Conservation (phyloP, 2,888 invertebrate species). For the Blera fallax region DNA sequence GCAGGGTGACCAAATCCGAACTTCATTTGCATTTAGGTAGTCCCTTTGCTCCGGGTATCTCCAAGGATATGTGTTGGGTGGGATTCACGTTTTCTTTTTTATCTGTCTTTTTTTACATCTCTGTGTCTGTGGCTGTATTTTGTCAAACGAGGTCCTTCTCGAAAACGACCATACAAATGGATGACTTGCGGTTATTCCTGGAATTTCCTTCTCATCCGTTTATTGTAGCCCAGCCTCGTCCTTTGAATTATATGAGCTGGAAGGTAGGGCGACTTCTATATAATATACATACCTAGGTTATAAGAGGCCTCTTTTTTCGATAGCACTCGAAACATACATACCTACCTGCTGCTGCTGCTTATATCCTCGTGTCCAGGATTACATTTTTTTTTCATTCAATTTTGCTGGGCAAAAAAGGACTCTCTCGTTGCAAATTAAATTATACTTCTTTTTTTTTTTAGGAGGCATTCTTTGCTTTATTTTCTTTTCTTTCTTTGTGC, state of each 20-base stretch:
- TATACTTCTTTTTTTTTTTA: conserved; percentile 32
- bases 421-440: conserved; percentile 49
- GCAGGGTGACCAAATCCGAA: conserved; percentile 63
- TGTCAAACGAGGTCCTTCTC: conserved; percentile 41
- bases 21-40: conserved; percentile 59
- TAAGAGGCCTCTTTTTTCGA: background rate
- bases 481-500: conserved; percentile 3
- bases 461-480: conserved; percentile 7
- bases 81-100: background rate
- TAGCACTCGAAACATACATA: background rate
- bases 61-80: conserved; percentile 3
- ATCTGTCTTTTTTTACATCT: background rate
- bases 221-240: background rate
- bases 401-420: conserved; percentile 42
- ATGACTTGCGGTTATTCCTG: conserved; percentile 69
- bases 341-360: conserved; percentile 32
- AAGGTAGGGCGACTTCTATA: conserved; percentile 25
- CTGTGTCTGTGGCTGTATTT: conserved; percentile 20
- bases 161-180: conserved; percentile 58
- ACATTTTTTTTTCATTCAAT: conserved; percentile 36
- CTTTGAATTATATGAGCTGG: conserved; percentile 34
- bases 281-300: background rate
- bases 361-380: conserved; percentile 51
- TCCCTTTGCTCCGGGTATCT: background rate
- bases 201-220: conserved; percentile 40